A percentile compares a stretch with the other conserved stretches of the same genome.
Evolutionary conservation across 1,140 invertebrate genomes (phyloP).

Genomic region (Maconellicoccus hirsutus): DNA sequence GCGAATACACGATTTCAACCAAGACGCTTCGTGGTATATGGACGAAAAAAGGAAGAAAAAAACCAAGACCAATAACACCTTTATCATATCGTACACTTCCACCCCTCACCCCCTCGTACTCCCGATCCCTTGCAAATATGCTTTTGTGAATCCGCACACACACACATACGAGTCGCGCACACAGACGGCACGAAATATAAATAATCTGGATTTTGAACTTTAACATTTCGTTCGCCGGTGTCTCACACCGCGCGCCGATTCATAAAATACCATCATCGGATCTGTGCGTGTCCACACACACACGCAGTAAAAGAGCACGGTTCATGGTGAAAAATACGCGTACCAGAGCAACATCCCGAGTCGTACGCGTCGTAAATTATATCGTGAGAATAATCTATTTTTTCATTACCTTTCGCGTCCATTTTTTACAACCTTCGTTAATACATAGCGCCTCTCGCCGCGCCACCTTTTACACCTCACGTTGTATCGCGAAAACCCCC

Average conservation of each 20-base stretch:
- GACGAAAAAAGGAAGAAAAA: neutral
- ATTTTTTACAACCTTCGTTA: neutral
- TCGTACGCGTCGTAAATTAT: neutral
- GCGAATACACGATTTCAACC: no score
- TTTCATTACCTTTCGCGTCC: no score
- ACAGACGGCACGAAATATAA: neutral
- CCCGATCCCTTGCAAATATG: no score
- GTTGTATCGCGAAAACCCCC: neutral
- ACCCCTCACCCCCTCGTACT: no score
- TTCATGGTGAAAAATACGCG: neutral
- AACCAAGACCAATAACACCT: slow-evolving; percentile 13
- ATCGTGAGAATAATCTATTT: neutral
- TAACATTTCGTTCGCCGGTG: neutral
- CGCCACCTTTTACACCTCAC: neutral
- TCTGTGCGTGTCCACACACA: no score
- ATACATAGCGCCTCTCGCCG: neutral
- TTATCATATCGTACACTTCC: neutral
- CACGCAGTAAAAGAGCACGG: no score
- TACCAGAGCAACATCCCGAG: neutral
- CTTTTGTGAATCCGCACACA: no score
- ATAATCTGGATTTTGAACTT: slow-evolving; percentile 22
- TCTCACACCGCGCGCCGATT: no score
- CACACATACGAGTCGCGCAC: neutral
- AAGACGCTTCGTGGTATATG: no score
- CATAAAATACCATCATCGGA: no score